Evolutionary conservation across 2,888 invertebrate genomes (phyloP).

Genomic region (Terebella lapidaria): DNA sequence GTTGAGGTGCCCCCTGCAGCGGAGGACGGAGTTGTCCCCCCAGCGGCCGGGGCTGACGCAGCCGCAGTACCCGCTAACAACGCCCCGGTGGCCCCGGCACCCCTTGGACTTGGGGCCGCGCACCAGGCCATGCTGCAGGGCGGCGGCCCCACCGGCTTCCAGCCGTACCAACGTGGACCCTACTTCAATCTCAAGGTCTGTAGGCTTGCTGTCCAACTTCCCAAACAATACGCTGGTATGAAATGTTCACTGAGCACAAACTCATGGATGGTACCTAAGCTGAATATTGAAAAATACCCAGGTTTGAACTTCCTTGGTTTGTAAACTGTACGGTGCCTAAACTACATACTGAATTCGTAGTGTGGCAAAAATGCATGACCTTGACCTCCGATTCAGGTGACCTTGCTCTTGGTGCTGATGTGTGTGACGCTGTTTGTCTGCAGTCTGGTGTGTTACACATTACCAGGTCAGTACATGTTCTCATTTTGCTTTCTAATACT

Average conservation of each 20-base stretch:
- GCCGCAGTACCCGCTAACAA: constrained; percentile 14
- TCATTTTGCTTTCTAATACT: no score
- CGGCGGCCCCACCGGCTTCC: constrained; percentile 72
- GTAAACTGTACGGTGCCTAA: no score
- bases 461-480: constrained; percentile 69
- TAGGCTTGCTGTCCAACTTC: constrained; percentile 45
- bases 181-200: constrained; percentile 65
- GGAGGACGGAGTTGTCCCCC: neutral
- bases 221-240: no score
- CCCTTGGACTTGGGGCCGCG: constrained; percentile 66
- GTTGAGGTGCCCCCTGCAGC: constrained; percentile 5
- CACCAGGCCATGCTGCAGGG: constrained; percentile 85
- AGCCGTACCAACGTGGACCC: constrained; percentile 81
- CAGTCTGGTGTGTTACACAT: constrained; percentile 76
- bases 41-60: no score
- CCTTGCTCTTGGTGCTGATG: no score
- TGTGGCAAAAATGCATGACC: no score
- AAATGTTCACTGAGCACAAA: neutral
- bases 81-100: neutral
- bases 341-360: no score
- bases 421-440: constrained; percentile 78
- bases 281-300: no score
- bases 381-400: no score
- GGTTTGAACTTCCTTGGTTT: no score
- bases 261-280: no score